These are phyloP conservation scores for Hypomecis punctinalis DNA, from an alignment of 2,888 invertebrate species.

Conservation along the genomic window DNA sequence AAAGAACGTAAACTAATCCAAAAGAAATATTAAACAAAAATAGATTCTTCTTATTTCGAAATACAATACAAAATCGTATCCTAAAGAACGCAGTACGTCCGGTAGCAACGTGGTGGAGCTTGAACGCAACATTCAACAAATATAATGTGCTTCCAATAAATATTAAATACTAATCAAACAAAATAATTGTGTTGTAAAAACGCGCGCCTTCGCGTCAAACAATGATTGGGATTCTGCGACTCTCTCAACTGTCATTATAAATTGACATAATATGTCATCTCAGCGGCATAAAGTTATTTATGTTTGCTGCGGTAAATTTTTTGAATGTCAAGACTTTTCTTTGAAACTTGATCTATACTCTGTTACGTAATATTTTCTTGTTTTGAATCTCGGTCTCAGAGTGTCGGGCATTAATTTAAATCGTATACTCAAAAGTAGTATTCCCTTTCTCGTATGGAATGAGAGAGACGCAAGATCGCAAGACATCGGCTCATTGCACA, in stretches of 20 bases:
- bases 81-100: slow-evolving; percentile 55
- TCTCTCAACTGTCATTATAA: slow-evolving; percentile 32
- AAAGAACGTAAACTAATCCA: neutral
- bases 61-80: slow-evolving; percentile 47
- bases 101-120: slow-evolving; percentile 62
- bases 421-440: slow-evolving; percentile 36
- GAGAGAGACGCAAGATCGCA: slow-evolving; percentile 61
- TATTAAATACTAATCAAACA: slow-evolving; percentile 74
- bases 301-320: neutral
- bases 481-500: slow-evolving; percentile 74
- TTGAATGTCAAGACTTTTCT: slow-evolving; percentile 1
- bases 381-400: slow-evolving; percentile 28
- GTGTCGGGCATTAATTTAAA: slow-evolving; percentile 25
- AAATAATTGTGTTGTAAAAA: slow-evolving; percentile 78
- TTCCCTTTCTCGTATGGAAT: slow-evolving; percentile 54
- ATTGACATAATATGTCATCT: neutral
- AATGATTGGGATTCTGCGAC: slow-evolving; percentile 50
- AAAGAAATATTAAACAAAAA: neutral
- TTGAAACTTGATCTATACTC: neutral
- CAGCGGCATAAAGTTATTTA: neutral
- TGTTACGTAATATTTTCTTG: slow-evolving; percentile 1
- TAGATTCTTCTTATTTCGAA: slow-evolving; percentile 1
- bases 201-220: slow-evolving; percentile 80
- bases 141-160: slow-evolving; percentile 63
- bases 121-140: slow-evolving; percentile 66